Evolutionary conservation across 2,113 vertebrate genomes (phyloP), one percentile per base, ranked within the genome.

Genomic region (Centropus unirufus): DNA sequence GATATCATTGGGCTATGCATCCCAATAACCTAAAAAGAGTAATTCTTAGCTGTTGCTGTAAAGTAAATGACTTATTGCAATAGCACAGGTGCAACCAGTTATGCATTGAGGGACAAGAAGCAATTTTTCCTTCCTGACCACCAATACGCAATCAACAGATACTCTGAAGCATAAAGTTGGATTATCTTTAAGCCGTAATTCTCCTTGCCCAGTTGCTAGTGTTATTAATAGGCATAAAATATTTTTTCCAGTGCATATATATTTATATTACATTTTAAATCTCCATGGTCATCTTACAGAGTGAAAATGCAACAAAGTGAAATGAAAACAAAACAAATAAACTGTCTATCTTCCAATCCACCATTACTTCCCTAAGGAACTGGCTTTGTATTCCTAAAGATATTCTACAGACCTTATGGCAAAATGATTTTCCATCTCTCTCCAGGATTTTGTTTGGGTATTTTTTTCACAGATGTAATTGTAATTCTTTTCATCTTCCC

Each of bases 401-500:
- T 83, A 96, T 97, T 95, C 87, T 83, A 93, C 90, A 87, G 44
- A 72, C 74, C 73, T 97, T 93, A 90, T 89, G 96, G 94, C 36
- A 95, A 92, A 92, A 69, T 23, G 5, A 74, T 93, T 97, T 95
- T 81, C 85, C 44, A 24, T 22, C 26, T 49, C 82, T 52, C 51
- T 72, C 55, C 82, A 67, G 24, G 10, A 49, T 84, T 92, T 59
- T 3, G 29, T 32, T 19, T 3, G 36, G 36, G 36, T 36, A 36
- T 40, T 96, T 4, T 36, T 95, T 96, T 95, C 91, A 93, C 69
- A 96, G 92, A 97, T 95, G 88, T 94, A 96, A 96, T 97, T 97
- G 87, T 83, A 96, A 96, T 86, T 97, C 68, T 96, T 97, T 97
- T 92, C 85, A 94, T 94, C 78, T 96, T 97, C 83, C 95, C 87